These are phyloP conservation scores for Netelia fuscicornis DNA, from an alignment of 2,888 invertebrate species.

Conservation along the genomic window DNA sequence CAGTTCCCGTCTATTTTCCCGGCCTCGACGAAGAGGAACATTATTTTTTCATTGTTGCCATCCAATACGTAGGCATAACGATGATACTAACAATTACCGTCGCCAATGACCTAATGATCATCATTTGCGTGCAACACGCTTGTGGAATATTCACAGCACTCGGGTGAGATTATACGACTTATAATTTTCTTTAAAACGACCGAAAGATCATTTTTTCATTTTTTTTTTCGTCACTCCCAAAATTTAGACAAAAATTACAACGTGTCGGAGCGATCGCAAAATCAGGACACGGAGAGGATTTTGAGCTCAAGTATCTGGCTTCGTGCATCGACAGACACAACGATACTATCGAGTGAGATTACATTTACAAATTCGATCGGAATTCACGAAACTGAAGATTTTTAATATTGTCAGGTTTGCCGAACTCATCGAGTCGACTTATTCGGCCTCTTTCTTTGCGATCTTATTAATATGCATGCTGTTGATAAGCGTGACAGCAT, in stretches of 20 bases:
- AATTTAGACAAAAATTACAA: conserved; percentile 14
- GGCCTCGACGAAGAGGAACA: conserved; percentile 34
- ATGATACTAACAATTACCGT: background rate
- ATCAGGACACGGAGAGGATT: background rate
- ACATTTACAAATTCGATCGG: background rate
- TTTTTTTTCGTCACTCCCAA: background rate
- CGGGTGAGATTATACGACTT: conserved; percentile 20
- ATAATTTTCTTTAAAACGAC: background rate
- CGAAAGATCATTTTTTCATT: background rate
- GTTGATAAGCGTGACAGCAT: background rate
- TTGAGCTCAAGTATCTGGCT: background rate
- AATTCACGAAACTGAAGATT: background rate
- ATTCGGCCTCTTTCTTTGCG: conserved; percentile 8
- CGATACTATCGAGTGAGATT: conserved; percentile 37
- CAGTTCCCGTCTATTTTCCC: conserved; percentile 28
- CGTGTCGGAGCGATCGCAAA: background rate
- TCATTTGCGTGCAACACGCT: conserved; percentile 43
- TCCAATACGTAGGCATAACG: background rate
- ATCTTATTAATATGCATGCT: background rate
- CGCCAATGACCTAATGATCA: conserved; percentile 25
- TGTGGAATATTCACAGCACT: conserved; percentile 56
- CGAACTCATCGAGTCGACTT: conserved; percentile 32
- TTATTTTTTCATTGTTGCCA: conserved; percentile 31
- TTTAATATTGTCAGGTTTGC: conserved; percentile 19
- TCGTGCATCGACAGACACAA: conserved; percentile 48